Conservation (phyloP, 2,888 invertebrate genomes). For the Pyrocoelia pectoralis region DNA sequence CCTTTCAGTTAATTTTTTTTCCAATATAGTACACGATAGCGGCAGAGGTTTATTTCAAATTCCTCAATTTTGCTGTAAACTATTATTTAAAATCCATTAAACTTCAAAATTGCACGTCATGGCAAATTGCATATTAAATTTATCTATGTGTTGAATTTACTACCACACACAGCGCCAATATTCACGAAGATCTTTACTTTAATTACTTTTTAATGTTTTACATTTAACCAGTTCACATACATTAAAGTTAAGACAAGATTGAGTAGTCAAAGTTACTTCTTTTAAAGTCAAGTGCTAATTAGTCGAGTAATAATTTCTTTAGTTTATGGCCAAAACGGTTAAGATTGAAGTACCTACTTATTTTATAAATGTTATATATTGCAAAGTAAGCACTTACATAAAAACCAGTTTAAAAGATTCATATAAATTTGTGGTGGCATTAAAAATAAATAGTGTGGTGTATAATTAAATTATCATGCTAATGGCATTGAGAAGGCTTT, state of each 20-base stretch:
- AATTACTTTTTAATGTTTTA: slow-evolving; percentile 48
- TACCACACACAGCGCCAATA: slow-evolving; percentile 43
- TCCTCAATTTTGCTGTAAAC: slow-evolving; percentile 28
- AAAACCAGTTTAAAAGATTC: slow-evolving; percentile 4
- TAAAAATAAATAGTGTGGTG: background rate
- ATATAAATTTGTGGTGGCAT: background rate
- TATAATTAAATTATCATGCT: no score
- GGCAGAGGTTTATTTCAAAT: background rate
- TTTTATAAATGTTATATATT: slow-evolving; percentile 6
- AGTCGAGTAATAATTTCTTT: slow-evolving; percentile 33
- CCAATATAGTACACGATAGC: slow-evolving; percentile 9
- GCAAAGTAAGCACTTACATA: background rate
- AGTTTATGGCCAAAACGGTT: slow-evolving; percentile 28
- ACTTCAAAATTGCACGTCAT: slow-evolving; percentile 45
- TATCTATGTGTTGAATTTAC: slow-evolving; percentile 26
- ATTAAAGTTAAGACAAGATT: slow-evolving; percentile 33
- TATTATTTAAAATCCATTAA: slow-evolving; percentile 50
- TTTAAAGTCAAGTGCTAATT: slow-evolving; percentile 40
- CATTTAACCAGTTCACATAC: slow-evolving; percentile 19
- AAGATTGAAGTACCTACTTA: slow-evolving; percentile 11
- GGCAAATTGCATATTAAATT: slow-evolving; percentile 43
- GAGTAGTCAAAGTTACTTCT: slow-evolving; percentile 42
- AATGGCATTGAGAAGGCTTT: no score
- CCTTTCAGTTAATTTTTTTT: slow-evolving; percentile 20
- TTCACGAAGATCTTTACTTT: slow-evolving; percentile 37